Evolutionary conservation across 2,888 invertebrate genomes (phyloP).

Genomic region (Amphiduros pacificus): DNA sequence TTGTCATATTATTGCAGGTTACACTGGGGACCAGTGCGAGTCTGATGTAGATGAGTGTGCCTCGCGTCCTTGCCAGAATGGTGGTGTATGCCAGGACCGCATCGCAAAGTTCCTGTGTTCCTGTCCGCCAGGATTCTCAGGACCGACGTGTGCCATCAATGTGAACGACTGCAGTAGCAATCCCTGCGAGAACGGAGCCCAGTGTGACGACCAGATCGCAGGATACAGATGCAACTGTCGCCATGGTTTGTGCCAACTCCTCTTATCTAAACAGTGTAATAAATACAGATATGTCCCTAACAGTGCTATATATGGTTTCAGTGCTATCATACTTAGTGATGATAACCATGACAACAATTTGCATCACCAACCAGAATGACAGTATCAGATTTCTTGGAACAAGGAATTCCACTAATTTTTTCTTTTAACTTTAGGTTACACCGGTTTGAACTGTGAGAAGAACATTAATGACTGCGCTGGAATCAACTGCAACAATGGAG

Average conservation of each 20-base stretch:
- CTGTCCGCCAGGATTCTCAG: slow-evolving; percentile 37
- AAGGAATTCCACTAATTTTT: too few species aligned
- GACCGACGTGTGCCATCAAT: slow-evolving; percentile 81
- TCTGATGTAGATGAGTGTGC: slow-evolving; percentile 66
- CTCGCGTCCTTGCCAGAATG: slow-evolving; percentile 38
- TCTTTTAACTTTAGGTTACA: neutral
- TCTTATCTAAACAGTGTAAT: too few species aligned
- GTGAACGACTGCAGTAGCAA: slow-evolving; percentile 36
- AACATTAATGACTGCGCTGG: slow-evolving; percentile 16
- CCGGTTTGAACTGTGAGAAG: slow-evolving; percentile 7
- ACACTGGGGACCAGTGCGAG: slow-evolving; percentile 71
- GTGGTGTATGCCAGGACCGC: slow-evolving; percentile 82
- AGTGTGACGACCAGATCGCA: slow-evolving; percentile 89
- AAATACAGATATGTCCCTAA: too few species aligned
- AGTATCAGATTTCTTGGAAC: too few species aligned
- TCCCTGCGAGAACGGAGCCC: slow-evolving; percentile 62
- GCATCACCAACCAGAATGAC: too few species aligned
- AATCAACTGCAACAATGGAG: slow-evolving; percentile 19
- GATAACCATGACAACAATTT: too few species aligned
- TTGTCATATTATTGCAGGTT: too few species aligned
- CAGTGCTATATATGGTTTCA: too few species aligned
- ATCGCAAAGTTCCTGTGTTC: slow-evolving; percentile 85
- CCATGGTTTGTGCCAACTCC: neutral
- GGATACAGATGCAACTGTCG: neutral
- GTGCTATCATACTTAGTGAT: too few species aligned